Evolutionary conservation across 2,888 invertebrate species (phyloP).

Genomic region (Dermolepida albohirtum): DNA sequence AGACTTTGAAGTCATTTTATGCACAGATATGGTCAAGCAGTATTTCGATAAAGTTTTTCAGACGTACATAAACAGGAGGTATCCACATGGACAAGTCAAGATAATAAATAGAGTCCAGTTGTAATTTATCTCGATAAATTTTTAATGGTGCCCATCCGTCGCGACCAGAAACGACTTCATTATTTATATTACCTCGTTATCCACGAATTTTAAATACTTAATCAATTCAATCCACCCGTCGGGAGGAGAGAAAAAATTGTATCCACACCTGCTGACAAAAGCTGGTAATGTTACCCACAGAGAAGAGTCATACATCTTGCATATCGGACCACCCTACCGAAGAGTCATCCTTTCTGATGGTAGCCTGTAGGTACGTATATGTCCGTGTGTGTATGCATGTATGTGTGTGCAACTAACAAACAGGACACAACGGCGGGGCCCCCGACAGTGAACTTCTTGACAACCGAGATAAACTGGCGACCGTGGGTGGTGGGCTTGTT

Average conservation of each 20-base stretch:
- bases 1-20: no score
- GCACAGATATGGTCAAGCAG: background rate
- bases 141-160: conserved; percentile 36
- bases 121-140: conserved; percentile 34
- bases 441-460: conserved; percentile 61
- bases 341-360: conserved; percentile 52
- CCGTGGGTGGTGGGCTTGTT: conserved; percentile 65
- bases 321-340: conserved; percentile 60
- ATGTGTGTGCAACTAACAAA: conserved; percentile 50
- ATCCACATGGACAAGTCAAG: background rate
- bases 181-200: conserved; percentile 44
- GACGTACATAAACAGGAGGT: background rate
- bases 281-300: conserved; percentile 54
- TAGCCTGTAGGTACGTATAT: conserved; percentile 52
- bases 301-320: conserved; percentile 58
- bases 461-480: conserved; percentile 62
- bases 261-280: conserved; percentile 54
- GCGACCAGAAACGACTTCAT: conserved; percentile 39
- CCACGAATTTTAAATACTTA: conserved; percentile 46
- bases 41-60: conserved; percentile 31
- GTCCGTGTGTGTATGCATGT: background rate
- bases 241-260: conserved; percentile 41
- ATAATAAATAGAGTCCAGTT: conserved; percentile 23
- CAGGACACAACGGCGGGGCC: conserved; percentile 49
- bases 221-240: conserved; percentile 32